Evolutionary conservation across 2,797 vertebrate species (phyloP), one percentile per base, ranked within the genome.

Genomic region (Taenioides sp.): DNA sequence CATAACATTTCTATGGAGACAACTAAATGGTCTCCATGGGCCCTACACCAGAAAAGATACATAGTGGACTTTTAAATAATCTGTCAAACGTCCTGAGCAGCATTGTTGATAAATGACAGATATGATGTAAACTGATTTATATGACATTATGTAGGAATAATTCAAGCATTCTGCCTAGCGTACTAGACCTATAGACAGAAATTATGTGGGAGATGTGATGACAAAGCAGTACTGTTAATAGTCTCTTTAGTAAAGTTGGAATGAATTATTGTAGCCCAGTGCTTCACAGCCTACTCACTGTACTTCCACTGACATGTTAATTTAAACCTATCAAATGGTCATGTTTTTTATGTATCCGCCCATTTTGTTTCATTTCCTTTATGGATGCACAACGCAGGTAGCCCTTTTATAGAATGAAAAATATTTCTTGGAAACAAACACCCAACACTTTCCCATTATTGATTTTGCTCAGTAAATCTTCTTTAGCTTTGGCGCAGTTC

Each of bases 211-310:
- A 77, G 57, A 59, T 27, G 3, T 80, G 86, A 88, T 89, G 86
- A 89, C 60, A 57, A 82, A 79, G 89, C 82, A 86, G 73, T 86
- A 65, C 54, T 28, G 67, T 57, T 23, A n/a, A 62, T 52, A 70
- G 52, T 68, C 75, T 72, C 67, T 80, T 85, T 75, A 65, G 80
- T 70, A 49, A 43, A 59, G 58, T 52, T 61, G 18, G 43, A 76
- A 80, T 90, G 81, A 86, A 90, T 91, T 78, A 86, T 72, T 49
- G 59, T 34, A 62, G 68, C 47, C 50, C 52, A 75, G 79, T 63
- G 77, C 62, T 25, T 25, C 52, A 28, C 25, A 77, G 75, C 72
- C 66, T 85, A 75, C 81, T 83, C 73, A 62, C 52, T 50, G 67
- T 65, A 47, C 65, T 68, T 74, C 71, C 65, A 67, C 47, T 47